phyloP scores from a whole-genome alignment of 2,888 invertebrate genomes.

The Hirtodrosophila cameraria region DNA sequence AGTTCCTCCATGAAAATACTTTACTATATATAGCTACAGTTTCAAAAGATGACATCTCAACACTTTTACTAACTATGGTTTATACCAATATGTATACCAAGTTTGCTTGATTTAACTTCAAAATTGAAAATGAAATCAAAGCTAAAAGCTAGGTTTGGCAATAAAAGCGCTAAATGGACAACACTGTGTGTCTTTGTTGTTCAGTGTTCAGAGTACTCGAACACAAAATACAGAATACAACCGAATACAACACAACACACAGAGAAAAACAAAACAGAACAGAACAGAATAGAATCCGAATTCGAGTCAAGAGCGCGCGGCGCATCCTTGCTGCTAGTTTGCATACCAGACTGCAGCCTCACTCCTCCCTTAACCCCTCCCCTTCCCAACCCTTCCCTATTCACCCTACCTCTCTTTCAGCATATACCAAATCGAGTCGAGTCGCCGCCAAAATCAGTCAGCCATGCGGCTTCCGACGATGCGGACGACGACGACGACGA shows the following conservation, averaged over 20 bases:
- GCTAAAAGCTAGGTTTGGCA: no score
- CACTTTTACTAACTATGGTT: no score
- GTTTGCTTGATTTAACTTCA: no score
- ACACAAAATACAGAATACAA: slow-evolving; percentile 18
- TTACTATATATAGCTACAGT: no score
- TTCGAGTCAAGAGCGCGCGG: slow-evolving; percentile 32
- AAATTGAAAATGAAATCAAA: no score
- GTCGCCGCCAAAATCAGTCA: slow-evolving; percentile 61
- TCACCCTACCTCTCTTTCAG: no score
- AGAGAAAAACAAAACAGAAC: slow-evolving; percentile 22
- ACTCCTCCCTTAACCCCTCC: slow-evolving; percentile 5
- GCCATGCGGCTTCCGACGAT: slow-evolving; percentile 71
- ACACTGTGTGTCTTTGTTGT: slow-evolving; percentile 11
- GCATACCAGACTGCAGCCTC: slow-evolving; percentile 68
- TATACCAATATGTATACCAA: no score
- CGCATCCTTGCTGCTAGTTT: slow-evolving; percentile 77
- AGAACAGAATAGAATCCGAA: slow-evolving; percentile 20
- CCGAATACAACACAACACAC: slow-evolving; percentile 9
- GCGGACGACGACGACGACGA: slow-evolving; percentile 20
- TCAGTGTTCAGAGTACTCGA: no score
- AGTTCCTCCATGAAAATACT: no score
- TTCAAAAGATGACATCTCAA: no score
- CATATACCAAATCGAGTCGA: slow-evolving; percentile 18
- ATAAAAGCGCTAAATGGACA: no score
- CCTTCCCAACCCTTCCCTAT: background rate